Evolutionary conservation across 2,888 invertebrate species (phyloP).

Genomic region (Cantharis rustica): DNA sequence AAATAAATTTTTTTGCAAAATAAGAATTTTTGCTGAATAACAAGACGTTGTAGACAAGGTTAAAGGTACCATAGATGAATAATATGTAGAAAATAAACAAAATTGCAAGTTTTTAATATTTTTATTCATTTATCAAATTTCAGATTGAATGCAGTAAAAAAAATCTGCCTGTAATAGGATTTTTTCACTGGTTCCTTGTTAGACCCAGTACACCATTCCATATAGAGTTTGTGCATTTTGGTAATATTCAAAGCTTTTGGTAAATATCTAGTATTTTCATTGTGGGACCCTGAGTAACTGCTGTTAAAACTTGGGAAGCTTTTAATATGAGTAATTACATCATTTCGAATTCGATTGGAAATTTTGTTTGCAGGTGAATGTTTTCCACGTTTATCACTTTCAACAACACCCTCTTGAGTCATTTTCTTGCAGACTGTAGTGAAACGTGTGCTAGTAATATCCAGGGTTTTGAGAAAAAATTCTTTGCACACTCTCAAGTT

Average conservation of each 20-base stretch:
- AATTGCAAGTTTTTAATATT: too few relatives aligned
- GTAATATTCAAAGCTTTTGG: neutral
- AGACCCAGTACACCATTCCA: neutral
- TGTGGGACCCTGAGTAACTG: neutral
- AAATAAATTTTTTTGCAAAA: too few relatives aligned
- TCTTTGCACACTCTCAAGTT: slow-evolving; percentile 16
- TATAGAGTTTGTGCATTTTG: neutral
- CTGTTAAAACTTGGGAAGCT: neutral
- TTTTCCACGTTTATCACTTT: slow-evolving; percentile 16
- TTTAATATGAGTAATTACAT: neutral
- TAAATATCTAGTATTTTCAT: neutral
- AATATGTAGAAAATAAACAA: too few relatives aligned
- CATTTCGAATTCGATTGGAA: neutral
- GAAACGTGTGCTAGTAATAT: slow-evolving; percentile 12
- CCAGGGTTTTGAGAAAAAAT: slow-evolving; percentile 22
- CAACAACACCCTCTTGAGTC: neutral
- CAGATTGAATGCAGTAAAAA: neutral
- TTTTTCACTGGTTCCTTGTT: neutral
- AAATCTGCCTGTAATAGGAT: neutral
- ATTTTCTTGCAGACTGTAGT: slow-evolving; percentile 18
- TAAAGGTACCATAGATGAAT: too few relatives aligned
- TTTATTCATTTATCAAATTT: neutral
- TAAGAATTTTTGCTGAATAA: too few relatives aligned
- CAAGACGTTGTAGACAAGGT: too few relatives aligned
- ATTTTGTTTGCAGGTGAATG: slow-evolving; percentile 15